A percentile compares a stretch with the other conserved stretches of the same genome.
Evolutionary conservation across 2,113 vertebrate genomes (phyloP).

Genomic region (Silurus glanis): DNA sequence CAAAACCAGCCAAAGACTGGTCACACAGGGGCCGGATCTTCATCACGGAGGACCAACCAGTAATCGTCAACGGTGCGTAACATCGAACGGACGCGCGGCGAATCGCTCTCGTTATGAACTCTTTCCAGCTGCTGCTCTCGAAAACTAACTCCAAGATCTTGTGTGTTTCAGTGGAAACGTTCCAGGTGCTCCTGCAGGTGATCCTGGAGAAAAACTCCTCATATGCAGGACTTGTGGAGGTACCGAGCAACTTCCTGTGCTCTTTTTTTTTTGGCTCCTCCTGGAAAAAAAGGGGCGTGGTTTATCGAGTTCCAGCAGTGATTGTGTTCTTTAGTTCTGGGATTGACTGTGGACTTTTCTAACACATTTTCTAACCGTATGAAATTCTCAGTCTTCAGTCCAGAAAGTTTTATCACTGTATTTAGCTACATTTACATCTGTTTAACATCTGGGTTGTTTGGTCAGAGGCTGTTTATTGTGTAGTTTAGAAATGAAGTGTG

Average conservation of each 20-base stretch:
- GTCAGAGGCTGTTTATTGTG: not conserved
- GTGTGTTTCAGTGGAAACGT: conserved; percentile 62
- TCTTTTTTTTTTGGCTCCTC: not conserved
- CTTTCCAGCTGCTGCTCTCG: not conserved
- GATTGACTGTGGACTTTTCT: not conserved
- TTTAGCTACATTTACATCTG: not conserved
- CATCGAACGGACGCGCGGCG: not conserved
- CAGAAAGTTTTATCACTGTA: not conserved
- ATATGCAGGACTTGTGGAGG: conserved; percentile 8
- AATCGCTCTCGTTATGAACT: not conserved
- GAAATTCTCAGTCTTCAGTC: too few species aligned
- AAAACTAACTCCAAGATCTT: not conserved
- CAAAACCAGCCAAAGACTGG: not conserved
- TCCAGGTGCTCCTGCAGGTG: conserved; percentile 72
- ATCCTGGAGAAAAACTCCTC: conserved; percentile 59
- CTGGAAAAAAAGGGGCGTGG: not conserved
- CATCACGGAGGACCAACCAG: conserved; percentile 67
- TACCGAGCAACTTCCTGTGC: not conserved
- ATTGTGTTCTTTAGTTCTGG: not conserved
- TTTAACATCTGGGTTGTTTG: not conserved
- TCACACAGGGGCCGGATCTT: conserved; percentile 48
- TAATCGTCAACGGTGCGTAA: conserved; percentile 62
- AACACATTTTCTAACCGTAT: not conserved
- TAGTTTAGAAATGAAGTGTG: not conserved
- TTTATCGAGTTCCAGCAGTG: not conserved